Evolutionary conservation across 2,888 invertebrate genomes (phyloP).

Genomic region (Ceramica pisi): DNA sequence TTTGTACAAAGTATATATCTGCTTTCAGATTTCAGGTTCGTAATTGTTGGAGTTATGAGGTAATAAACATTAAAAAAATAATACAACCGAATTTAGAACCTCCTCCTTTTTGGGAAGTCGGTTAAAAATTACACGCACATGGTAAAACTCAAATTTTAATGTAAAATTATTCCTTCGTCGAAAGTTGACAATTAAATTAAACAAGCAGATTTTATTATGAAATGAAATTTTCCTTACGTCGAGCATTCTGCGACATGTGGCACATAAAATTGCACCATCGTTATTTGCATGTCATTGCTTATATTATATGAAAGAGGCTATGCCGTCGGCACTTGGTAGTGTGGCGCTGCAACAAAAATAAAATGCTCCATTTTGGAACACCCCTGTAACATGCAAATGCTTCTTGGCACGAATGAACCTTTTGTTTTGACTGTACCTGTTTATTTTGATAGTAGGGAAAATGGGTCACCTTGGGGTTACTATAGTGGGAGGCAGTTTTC

Average conservation of each 20-base stretch:
- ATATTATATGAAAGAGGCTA: conserved; percentile 33
- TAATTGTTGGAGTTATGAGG: no score
- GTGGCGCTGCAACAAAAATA: conserved; percentile 46
- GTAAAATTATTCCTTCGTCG: background rate
- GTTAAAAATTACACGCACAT: background rate
- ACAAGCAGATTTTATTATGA: background rate
- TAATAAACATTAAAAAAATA: no score
- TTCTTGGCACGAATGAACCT: conserved; percentile 62
- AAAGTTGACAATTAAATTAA: background rate
- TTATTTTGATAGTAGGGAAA: background rate
- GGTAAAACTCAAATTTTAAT: background rate
- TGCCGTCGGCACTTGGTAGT: background rate
- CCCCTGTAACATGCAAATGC: conserved; percentile 62
- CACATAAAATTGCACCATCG: conserved; percentile 1
- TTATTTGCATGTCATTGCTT: conserved; percentile 54
- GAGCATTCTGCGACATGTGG: background rate
- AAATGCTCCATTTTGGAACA: conserved; percentile 54
- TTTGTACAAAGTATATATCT: no score
- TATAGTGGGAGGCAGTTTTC: background rate
- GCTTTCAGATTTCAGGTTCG: no score
- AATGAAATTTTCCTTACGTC: background rate
- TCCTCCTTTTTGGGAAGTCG: no score
- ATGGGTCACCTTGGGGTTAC: background rate
- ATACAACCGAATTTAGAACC: no score
- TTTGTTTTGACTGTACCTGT: conserved; percentile 39